Percentiles rank a stretch among this genome's conserved stretches.
Conservation (phyloP, 2,888 invertebrate species). For the Oscheius sp. region DNA sequence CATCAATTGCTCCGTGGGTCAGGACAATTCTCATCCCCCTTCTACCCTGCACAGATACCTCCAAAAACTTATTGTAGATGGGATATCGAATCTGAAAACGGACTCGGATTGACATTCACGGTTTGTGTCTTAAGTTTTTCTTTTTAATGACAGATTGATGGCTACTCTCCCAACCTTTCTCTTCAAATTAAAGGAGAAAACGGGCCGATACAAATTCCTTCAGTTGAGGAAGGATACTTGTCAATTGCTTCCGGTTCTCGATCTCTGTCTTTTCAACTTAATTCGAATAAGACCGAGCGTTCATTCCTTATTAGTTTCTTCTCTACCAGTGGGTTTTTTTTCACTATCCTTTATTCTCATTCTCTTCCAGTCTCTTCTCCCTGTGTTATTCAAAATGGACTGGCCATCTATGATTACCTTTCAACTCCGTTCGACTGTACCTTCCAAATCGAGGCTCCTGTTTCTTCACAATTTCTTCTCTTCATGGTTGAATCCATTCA, state of each 20-base stretch:
- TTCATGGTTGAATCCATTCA: constrained; percentile 7
- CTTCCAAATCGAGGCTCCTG: constrained; percentile 1
- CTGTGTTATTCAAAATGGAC: constrained; percentile 5
- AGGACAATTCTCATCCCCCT: constrained; percentile 2
- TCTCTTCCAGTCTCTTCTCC: neutral
- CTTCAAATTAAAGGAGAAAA: neutral
- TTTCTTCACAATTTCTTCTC: constrained; percentile 8
- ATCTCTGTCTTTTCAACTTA: neutral
- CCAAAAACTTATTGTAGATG: neutral
- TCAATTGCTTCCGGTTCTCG: neutral
- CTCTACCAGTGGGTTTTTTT: neutral
- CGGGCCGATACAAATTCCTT: neutral
- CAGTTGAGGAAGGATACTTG: neutral
- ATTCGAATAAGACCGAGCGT: neutral
- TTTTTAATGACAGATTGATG: neutral
- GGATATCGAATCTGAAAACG: constrained; percentile 5
- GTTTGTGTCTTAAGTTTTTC: neutral
- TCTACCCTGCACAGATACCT: neutral
- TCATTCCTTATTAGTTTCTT: neutral
- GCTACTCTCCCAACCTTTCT: neutral
- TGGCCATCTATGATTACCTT: constrained; percentile 8
- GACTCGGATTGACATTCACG: neutral
- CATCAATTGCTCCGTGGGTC: constrained; percentile 1
- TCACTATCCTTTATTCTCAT: neutral
- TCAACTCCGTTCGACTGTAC: constrained; percentile 19